Evolutionary conservation across 1,140 invertebrate genomes (phyloP).

Genomic region (Conus betulinus): DNA sequence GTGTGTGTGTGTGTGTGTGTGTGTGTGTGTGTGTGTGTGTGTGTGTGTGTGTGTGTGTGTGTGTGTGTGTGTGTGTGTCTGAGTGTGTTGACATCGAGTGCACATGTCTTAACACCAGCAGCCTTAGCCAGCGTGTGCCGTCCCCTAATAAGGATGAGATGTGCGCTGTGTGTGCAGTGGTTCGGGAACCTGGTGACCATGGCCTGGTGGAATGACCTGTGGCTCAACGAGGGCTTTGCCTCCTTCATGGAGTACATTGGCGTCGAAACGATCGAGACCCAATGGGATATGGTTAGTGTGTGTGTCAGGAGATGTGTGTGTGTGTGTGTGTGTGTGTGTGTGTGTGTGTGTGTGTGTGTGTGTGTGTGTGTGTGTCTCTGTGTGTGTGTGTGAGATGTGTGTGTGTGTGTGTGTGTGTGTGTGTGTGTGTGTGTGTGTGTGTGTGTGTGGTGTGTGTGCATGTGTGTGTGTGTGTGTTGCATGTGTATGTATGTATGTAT

Average conservation of each 20-base stretch:
- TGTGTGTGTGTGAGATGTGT: too few relatives aligned
- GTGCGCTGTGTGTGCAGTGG: constrained; percentile 59
- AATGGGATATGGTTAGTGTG: constrained; percentile 86
- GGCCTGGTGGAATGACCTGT: constrained; percentile 79
- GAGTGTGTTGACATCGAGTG: background rate
- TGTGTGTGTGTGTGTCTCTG: too few relatives aligned
- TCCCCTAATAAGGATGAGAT: background rate
- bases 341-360: too few relatives aligned
- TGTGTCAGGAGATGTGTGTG: too few relatives aligned
- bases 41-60: constrained; percentile 22
- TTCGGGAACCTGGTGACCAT: constrained; percentile 72
- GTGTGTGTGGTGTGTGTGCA: too few relatives aligned
- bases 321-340: too few relatives aligned
- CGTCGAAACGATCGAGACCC: constrained; percentile 80
- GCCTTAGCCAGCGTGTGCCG: background rate
- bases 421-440: too few relatives aligned
- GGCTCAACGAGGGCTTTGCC: constrained; percentile 78
- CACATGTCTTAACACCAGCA: too few relatives aligned
- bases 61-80: background rate
- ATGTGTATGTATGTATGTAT: too few relatives aligned
- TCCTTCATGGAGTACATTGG: constrained; percentile 76
- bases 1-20: background rate
- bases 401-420: too few relatives aligned
- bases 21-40: background rate
- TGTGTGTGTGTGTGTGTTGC: too few relatives aligned